phyloP scores from a whole-genome alignment of 37 sponge, comb jelly and placozoan species.

The Chondrosia reniformis region DNA sequence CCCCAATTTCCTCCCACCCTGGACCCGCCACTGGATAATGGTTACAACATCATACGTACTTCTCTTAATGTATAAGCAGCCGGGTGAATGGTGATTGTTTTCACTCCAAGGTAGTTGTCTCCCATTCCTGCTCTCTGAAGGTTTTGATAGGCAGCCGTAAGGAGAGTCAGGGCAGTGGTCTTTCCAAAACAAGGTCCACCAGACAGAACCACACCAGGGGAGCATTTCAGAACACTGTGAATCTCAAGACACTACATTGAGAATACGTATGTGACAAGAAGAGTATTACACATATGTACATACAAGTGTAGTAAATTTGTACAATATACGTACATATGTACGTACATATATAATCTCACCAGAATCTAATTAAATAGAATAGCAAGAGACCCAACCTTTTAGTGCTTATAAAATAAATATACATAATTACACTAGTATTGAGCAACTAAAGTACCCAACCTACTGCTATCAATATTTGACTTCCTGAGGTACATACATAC shows the following conservation, averaged over 20 bases:
- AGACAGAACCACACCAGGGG: conserved; percentile 25
- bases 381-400: no score
- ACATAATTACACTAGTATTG: no score
- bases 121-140: not conserved
- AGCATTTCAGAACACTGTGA: conserved; percentile 29
- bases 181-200: conserved; percentile 55
- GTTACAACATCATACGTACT: conserved; percentile 43
- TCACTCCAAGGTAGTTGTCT: conserved; percentile 17
- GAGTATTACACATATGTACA: not conserved
- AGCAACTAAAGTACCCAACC: no score
- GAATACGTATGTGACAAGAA: not conserved
- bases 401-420: no score
- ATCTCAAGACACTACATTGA: conserved; percentile 45
- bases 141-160: conserved; percentile 49
- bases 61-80: conserved; percentile 46
- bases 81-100: conserved; percentile 38
- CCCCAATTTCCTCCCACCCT: no score
- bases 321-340: not conserved
- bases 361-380: no score
- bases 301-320: not conserved
- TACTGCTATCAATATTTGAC: no score
- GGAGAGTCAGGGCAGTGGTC: conserved; percentile 29
- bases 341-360: not conserved
- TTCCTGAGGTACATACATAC: no score
- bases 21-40: no score